Base-by-base conservation (phyloP, 23 tunicate genomes). In the Trididemnum clinides region DNA sequence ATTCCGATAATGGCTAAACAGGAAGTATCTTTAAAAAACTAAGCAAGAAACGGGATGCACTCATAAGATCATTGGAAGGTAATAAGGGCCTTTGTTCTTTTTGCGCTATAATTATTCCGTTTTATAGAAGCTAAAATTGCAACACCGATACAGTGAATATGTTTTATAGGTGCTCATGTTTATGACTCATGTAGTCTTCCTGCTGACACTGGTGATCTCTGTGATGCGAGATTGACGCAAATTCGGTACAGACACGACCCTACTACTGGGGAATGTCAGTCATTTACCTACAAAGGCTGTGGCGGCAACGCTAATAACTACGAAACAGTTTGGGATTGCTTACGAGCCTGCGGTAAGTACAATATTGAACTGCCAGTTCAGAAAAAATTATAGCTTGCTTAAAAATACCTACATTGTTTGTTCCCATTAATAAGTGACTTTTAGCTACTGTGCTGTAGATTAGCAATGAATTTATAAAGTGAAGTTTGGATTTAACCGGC, bases 251-350 rank as follows among this genome's bases (percentile, higher is more conserved):
- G 80, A 73, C 80, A 73, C 33, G 29, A 73, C 57, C 7, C 27
- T 19, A 26, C 54, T 20, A 4, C 54, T 6, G 80, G 80, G 1
- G 28, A 73, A 73, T 73, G 80, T 28, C 28, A 20, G 3, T 23
- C 80, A 15, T 73, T 73, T 28, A 2, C 1, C 3, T 73, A 73
- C 57, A 20, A 6, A n/a, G 80, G 80, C 18, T 73, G 80, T 28
- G 80, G 80, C 1, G 80, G 80, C 28, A 73, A 73, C 22, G 37
- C 80, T 2, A 73, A 73, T 23, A 73, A 73, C 80, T 73, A 73
- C 57, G 27, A 12, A 22, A 15, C 54, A 12, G 28, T 12, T 6
- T 73, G 80, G 80, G 80, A 73, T 2, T 73, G 80, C 38, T 7
- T 36, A 73, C 18, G 57, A 36, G 26, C 25, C 19, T 73, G 80